phyloP scores from a whole-genome alignment of 2,113 vertebrate genomes.

The Amazona guildingii region DNA sequence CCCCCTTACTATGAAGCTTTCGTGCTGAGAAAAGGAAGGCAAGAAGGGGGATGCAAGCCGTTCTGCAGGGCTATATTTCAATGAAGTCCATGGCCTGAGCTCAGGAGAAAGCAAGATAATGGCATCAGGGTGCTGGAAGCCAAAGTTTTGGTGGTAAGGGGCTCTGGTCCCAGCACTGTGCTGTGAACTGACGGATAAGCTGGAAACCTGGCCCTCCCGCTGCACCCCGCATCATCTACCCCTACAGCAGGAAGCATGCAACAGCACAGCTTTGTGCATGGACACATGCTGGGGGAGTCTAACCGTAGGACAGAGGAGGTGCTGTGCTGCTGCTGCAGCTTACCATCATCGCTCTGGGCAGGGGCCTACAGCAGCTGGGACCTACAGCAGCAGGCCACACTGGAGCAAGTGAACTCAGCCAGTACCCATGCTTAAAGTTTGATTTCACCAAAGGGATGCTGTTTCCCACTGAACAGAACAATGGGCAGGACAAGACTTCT shows the following conservation, averaged over 20 bases:
- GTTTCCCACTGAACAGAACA: background rate
- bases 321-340: background rate
- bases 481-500: background rate
- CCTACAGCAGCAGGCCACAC: fast-evolving
- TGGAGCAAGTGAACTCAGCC: background rate
- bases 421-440: fast-evolving
- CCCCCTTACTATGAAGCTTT: background rate
- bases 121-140: background rate
- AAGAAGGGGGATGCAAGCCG: background rate
- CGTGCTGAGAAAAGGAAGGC: background rate
- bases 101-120: background rate
- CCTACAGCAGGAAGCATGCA: background rate
- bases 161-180: background rate
- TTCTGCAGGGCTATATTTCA: background rate
- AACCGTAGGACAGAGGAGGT: background rate
- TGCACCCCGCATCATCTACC: background rate
- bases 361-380: background rate
- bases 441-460: background rate
- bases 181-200: background rate
- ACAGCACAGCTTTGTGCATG: fast-evolving
- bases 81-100: background rate
- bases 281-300: background rate
- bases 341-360: background rate
- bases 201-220: background rate
- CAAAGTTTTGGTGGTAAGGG: too few relatives aligned